These are phyloP conservation scores for Falco berigora DNA, from an alignment of 2,797 vertebrate genomes.

Conservation along the genomic window DNA sequence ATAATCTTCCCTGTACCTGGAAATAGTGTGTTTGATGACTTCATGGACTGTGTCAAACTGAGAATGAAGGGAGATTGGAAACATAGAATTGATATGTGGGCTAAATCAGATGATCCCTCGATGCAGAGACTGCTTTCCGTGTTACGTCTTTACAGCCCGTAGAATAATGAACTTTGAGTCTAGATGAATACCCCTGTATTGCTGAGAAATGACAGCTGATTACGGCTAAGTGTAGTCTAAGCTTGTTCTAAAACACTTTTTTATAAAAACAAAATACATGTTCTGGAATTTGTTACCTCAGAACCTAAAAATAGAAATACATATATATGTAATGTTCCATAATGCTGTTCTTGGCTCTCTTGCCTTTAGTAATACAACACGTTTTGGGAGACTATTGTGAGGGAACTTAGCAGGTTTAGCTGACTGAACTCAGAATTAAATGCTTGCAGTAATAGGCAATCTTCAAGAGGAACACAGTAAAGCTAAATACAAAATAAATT, in stretches of 20 bases:
- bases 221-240: background rate
- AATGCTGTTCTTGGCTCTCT: background rate
- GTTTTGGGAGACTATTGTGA: background rate
- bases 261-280: background rate
- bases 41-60: background rate
- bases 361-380: background rate
- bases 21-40: accelerated
- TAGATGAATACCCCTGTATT: background rate
- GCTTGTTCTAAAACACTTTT: background rate
- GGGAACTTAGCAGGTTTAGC: background rate
- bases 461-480: background rate
- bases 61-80: background rate
- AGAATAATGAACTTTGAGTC: background rate
- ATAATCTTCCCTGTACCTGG: background rate
- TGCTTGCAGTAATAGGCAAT: background rate
- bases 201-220: background rate
- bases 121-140: background rate
- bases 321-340: background rate
- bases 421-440: background rate
- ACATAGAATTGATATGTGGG: background rate
- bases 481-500: background rate
- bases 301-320: background rate
- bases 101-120: background rate
- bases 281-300: background rate
- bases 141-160: background rate